Base-by-base conservation (phyloP, 37 sponge, comb jelly and placozoan genomes). In the Hormiphora californensis region DNA sequence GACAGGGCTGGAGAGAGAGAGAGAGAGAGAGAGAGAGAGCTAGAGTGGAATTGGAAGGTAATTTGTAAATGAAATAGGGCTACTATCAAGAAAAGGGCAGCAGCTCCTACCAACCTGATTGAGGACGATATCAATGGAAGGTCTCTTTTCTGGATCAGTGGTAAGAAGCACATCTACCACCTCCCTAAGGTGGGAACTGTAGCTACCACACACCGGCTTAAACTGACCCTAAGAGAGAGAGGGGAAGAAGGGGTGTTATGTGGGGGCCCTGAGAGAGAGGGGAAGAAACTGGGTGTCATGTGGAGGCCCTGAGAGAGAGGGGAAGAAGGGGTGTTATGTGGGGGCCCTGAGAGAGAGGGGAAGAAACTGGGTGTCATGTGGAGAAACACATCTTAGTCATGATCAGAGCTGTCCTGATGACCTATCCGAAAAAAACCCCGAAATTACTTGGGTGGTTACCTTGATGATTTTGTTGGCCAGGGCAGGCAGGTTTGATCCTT, bases 391-490 rank as follows among this genome's bases (percentile, higher is more conserved):
- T n/a, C n/a, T n/a, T n/a, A n/a, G n/a, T n/a, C n/a, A n/a, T n/a
- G n/a, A n/a, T n/a, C n/a, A n/a, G n/a, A n/a, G n/a, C n/a, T n/a
- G n/a, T n/a, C n/a, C n/a, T n/a, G n/a, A n/a, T n/a, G n/a, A n/a
- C n/a, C n/a, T n/a, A n/a, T n/a, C n/a, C n/a, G n/a, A n/a, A n/a
- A n/a, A n/a, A n/a, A n/a, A n/a, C n/a, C n/a, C n/a, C n/a, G n/a
- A n/a, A n/a, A n/a, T n/a, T n/a, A n/a, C n/a, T n/a, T n/a, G n/a
- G n/a, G n/a, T n/a, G n/a, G 44, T 39, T 21, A 94, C 94, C 87
- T 92, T 65, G 21, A 96, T 92, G 25, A 97, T 97, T 63, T 97
- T 97, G 68, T 94, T 90, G 49, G 94, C 93, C 28, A 97, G 87
- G 21, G 95, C 98, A 21, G 93, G 93, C 0, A 97, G 86, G 54